phyloP scores from a whole-genome alignment of 2,113 vertebrate genomes.

The Nansenia antarctica region DNA sequence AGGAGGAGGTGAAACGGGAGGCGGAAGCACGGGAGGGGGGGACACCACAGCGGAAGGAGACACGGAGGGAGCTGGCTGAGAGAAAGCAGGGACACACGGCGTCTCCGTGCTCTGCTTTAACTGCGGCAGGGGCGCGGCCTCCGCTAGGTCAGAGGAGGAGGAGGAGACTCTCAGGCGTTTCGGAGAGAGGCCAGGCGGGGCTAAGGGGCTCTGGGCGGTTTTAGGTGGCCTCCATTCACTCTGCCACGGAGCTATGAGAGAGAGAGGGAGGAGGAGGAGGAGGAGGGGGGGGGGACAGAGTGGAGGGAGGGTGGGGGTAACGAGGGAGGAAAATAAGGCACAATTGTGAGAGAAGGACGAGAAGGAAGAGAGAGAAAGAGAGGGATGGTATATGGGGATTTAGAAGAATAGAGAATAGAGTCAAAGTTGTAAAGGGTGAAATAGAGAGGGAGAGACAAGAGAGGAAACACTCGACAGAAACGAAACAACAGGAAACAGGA shows the following conservation, averaged over 20 bases:
- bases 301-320: background rate
- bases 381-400: background rate
- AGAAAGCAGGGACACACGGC: slow-evolving; percentile 44
- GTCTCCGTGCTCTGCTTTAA: slow-evolving; percentile 52
- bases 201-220: slow-evolving; percentile 52
- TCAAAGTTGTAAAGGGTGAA: background rate
- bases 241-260: slow-evolving; percentile 71
- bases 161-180: slow-evolving; percentile 43
- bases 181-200: slow-evolving; percentile 56
- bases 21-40: background rate
- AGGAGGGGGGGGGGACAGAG: background rate
- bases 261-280: background rate
- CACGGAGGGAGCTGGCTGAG: background rate
- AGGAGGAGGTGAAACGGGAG: slow-evolving; percentile 3
- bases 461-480: background rate
- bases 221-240: slow-evolving; percentile 74
- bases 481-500: background rate
- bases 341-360: too few species aligned
- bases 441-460: too few species aligned
- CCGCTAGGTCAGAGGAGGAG: slow-evolving; percentile 29
- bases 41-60: background rate
- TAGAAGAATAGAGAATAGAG: background rate
- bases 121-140: slow-evolving; percentile 38
- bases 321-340: background rate
- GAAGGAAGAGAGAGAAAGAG: slow-evolving; percentile 1